Percentiles rank a stretch among this genome's conserved stretches.
phyloP scores from a whole-genome alignment of 30 jellyfish, hydroid and myxozoan species.

The Rhopilema esculentum region DNA sequence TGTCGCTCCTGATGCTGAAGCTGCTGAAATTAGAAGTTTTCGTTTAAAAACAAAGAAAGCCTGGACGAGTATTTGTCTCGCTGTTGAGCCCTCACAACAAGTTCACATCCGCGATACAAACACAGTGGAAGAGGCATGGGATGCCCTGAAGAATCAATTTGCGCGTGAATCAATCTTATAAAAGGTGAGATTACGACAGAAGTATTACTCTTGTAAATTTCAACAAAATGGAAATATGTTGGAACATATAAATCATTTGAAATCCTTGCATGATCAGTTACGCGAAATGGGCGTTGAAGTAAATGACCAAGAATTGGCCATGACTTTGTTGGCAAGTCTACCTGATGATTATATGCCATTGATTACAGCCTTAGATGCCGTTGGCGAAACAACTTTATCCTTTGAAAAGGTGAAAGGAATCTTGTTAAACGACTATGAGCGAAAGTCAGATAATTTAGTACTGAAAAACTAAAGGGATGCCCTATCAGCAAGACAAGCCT shows the following conservation, averaged over 20 bases:
- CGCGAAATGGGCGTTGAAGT: constrained; percentile 30
- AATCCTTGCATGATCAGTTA: constrained; percentile 53
- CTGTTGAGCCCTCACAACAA: constrained; percentile 58
- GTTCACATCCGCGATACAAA: constrained; percentile 32
- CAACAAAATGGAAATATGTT: constrained; percentile 33
- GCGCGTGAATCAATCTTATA: constrained; percentile 49
- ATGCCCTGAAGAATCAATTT: constrained; percentile 50
- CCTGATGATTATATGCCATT: constrained; percentile 58
- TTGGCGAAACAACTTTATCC: constrained; percentile 33
- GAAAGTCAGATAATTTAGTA: constrained; percentile 31
- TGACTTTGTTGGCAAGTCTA: constrained; percentile 44
- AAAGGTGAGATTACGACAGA: constrained; percentile 36
- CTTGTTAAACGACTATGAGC: constrained; percentile 38
- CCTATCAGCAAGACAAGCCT: constrained; percentile 18
- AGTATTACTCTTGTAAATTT: constrained; percentile 45
- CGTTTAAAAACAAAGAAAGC: constrained; percentile 23
- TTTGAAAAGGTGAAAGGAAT: constrained; percentile 19
- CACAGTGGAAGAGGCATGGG: constrained; percentile 45
- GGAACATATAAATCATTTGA: constrained; percentile 46
- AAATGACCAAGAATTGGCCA: constrained; percentile 39
- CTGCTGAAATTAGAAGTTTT: neutral
- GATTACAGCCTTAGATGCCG: constrained; percentile 56
- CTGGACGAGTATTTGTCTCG: constrained; percentile 42
- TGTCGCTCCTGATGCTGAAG: constrained; percentile 39
- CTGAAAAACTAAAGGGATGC: constrained; percentile 29